phyloP scores from a whole-genome alignment of 2,113 vertebrate species.

The Pontoporia blainvillei region DNA sequence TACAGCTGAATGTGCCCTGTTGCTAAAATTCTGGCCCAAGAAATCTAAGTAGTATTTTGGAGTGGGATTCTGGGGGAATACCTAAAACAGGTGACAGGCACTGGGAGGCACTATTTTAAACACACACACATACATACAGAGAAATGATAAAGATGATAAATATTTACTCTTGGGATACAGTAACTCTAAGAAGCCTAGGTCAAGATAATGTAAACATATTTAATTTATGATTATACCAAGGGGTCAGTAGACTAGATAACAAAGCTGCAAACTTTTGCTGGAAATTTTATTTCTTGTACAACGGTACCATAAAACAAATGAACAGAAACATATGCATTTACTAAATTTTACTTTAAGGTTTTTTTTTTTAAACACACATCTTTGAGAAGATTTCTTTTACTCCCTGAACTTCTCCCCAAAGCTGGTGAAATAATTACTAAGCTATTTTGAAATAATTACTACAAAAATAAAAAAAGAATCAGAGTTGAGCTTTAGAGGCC shows the following conservation, averaged over 20 bases:
- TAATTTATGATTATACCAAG: background rate
- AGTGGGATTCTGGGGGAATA: background rate
- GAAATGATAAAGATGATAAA: background rate
- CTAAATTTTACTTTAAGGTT: background rate
- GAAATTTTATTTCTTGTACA: constrained; percentile 13
- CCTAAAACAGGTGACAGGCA: background rate
- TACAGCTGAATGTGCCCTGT: background rate
- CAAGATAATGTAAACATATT: background rate
- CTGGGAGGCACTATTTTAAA: background rate
- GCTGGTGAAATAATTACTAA: background rate
- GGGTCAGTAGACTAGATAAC: background rate
- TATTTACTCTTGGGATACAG: background rate
- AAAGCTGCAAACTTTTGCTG: background rate
- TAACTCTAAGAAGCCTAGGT: background rate
- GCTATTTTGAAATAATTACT: constrained; percentile 23
- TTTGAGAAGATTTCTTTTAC: constrained; percentile 3
- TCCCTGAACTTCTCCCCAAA: background rate
- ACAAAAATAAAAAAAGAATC: background rate
- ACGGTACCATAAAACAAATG: background rate
- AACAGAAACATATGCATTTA: background rate
- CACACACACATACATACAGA: background rate
- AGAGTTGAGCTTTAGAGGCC: background rate
- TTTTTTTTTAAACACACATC: background rate
- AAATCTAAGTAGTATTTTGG: background rate
- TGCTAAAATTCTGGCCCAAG: background rate